Conservation (phyloP, 1,140 invertebrate species). For the Mylabris phalerata region DNA sequence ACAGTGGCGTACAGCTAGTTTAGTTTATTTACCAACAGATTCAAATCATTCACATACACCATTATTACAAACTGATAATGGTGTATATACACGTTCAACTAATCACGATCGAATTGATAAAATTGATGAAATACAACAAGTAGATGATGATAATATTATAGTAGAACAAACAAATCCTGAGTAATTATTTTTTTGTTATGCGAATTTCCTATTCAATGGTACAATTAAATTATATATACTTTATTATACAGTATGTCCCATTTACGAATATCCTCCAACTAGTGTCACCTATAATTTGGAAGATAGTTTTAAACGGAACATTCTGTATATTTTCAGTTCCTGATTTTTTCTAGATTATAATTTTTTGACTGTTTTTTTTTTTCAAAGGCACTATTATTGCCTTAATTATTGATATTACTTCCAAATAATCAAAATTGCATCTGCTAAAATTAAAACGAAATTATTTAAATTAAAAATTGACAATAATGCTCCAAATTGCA, state of each 20-base stretch:
- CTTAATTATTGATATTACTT: not conserved
- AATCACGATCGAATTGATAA: constrained; percentile 34
- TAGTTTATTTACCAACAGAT: constrained; percentile 22
- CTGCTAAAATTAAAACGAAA: too few relatives aligned
- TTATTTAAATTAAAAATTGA: too few relatives aligned
- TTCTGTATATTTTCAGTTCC: not conserved
- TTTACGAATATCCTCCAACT: too few relatives aligned
- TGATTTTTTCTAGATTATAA: not conserved
- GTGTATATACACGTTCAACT: constrained; percentile 27
- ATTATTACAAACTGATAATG: constrained; percentile 23
- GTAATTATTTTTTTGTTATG: constrained; percentile 2
- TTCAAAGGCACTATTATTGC: not conserved
- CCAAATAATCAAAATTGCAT: not conserved
- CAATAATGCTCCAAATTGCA: too few relatives aligned
- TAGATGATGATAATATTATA: not conserved
- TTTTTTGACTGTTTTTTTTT: not conserved
- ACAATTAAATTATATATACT: constrained; percentile 18
- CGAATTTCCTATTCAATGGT: constrained; percentile 22
- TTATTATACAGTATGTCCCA: constrained; percentile 18
- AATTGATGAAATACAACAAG: not conserved
- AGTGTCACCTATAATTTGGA: too few relatives aligned
- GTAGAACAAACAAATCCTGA: not conserved
- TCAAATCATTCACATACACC: constrained; percentile 24
- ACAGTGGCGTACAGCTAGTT: constrained; percentile 17
- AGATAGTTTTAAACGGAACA: not conserved